Evolutionary conservation across 2,113 vertebrate species (phyloP).

Genomic region (Guaruba guarouba): DNA sequence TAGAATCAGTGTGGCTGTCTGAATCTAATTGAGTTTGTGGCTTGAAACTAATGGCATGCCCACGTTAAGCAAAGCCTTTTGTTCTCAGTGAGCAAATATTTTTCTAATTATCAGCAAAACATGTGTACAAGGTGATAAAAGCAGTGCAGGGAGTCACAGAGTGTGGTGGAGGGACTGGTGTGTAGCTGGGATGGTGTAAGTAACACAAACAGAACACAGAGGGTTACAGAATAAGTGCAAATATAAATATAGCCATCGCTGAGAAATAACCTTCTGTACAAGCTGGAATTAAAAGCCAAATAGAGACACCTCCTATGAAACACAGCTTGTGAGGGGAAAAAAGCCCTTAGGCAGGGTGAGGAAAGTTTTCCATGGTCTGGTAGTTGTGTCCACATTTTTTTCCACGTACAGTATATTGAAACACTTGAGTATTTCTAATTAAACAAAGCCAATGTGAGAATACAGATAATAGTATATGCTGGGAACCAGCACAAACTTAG

Average conservation of each 20-base stretch:
- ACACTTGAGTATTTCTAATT: neutral
- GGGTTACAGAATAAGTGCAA: neutral
- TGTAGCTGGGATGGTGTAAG: neutral
- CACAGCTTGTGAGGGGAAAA: neutral
- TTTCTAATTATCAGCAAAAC: neutral
- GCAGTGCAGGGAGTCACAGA: neutral
- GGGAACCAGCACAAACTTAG: neutral
- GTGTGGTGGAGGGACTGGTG: neutral
- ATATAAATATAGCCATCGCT: neutral
- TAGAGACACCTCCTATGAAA: neutral
- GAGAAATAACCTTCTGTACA: neutral
- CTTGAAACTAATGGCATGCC: neutral
- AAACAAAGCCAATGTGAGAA: neutral
- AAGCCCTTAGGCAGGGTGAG: neutral
- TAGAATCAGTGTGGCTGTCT: neutral
- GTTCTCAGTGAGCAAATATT: neutral
- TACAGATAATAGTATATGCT: neutral
- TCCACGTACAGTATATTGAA: neutral
- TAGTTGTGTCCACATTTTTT: neutral
- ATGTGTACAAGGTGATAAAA: neutral
- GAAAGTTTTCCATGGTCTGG: neutral
- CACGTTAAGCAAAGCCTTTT: neutral
- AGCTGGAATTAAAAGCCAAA: neutral
- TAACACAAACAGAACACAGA: neutral
- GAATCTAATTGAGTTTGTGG: neutral